A percentile compares a stretch with the other conserved stretches of the same genome.
Evolutionary conservation across 2,797 vertebrate species (phyloP).

Genomic region (Hydrolagus colliei): DNA sequence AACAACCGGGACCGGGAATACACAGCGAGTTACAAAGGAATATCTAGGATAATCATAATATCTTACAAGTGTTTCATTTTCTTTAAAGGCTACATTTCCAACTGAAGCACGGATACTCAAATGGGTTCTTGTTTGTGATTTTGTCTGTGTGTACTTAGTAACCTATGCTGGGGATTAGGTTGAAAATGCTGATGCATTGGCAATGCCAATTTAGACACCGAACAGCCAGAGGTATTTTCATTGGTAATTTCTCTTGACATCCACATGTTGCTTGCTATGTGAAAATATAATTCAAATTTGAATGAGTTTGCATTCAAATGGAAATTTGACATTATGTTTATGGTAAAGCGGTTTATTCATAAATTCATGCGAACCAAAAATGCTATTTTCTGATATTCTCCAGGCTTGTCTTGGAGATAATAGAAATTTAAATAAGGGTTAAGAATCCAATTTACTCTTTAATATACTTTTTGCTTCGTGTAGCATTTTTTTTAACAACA

Average conservation of each 20-base stretch:
- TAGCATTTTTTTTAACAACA: constrained; percentile 16
- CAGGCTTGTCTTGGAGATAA: neutral
- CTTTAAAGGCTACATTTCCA: too few relatives aligned
- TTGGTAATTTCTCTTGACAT: neutral
- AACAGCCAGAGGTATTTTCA: neutral
- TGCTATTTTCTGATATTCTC: neutral
- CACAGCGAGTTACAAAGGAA: too few relatives aligned
- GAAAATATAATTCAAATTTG: neutral
- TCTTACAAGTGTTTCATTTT: too few relatives aligned
- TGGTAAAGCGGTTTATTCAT: neutral
- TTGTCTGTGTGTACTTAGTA: neutral
- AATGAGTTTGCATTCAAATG: neutral
- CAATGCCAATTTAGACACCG: neutral
- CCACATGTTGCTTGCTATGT: neutral
- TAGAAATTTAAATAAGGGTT: constrained; percentile 24
- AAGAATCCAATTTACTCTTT: constrained; percentile 10
- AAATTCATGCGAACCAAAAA: neutral
- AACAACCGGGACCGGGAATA: too few relatives aligned
- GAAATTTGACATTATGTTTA: constrained; percentile 7
- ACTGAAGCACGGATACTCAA: too few relatives aligned
- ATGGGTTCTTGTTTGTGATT: too few relatives aligned
- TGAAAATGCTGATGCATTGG: neutral
- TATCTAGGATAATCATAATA: too few relatives aligned
- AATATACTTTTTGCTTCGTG: neutral
- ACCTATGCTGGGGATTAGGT: neutral